Base-by-base conservation (phyloP, 2,113 vertebrate genomes). In the Podarcis cretensis region DNA sequence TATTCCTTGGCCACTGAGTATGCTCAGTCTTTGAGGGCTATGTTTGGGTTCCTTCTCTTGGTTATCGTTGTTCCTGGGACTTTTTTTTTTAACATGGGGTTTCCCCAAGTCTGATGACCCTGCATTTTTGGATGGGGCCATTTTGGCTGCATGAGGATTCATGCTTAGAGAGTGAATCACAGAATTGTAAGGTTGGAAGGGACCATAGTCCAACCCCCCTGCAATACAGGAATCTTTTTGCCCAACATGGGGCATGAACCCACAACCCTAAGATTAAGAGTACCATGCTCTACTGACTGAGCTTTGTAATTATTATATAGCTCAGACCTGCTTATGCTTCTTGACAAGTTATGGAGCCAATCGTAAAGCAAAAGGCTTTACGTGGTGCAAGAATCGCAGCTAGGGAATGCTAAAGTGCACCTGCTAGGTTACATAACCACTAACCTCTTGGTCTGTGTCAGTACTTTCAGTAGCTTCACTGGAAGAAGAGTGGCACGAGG, bases 391-490 rank as follows among this genome's bases (percentile, higher is more conserved):
- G 25, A 3, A 32, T 9, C 27, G 30, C 25, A 75, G 30, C 66
- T 59, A 57, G 73, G 87, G 57, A 89, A 73, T 6, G 6, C 18
- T 91, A 59, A 8, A 82, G 7, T 18, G 1, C 89, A 90, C 59
- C 59, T 63, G 59, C 3, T 63, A 79, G 90, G 74, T n/a, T 43
- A 92, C 81, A 89, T n/a, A 65, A 88, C 43, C n/a, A 95, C 89
- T 92, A 95, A 98, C 98, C 97, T 98, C 97, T 91, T 98, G 95
- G 90, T 98, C 98, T 90, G 93, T 89, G 92, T 96, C 96, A 73
- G 89, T 0, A 73, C 91, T 95, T 87, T 94, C 91, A 80, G 83
- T 89, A 48, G 84, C 94, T 88, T 93, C 91, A 91, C 69, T 13
- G 4, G 91, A 79, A 83, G 92, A 18, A 35, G 95, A 94, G 90